Evolutionary conservation across 64 coral and sea anemone species (phyloP), one percentile per base, ranked within the genome.

Genomic region (Dendronephthya gigantea): DNA sequence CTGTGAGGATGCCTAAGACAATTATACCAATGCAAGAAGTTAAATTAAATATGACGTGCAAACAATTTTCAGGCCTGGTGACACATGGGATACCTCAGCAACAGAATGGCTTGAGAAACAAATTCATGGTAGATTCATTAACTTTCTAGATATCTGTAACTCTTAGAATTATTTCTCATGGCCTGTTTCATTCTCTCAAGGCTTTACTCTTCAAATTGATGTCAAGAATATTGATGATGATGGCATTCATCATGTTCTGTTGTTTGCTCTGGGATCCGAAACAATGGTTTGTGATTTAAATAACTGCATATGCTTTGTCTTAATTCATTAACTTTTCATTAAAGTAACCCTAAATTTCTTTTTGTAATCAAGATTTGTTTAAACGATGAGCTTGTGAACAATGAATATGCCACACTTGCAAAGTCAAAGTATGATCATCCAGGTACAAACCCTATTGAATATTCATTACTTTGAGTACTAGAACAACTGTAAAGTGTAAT

Each of bases 351-450:
- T 66, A 66, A 66, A 6, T 17, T 66, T 88, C 51, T 49, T 88
- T 52, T 25, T 75, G n/a, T 49, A 43, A 39, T n/a, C 15, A 30
- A 93, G 95, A 36, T 91, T 68, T 98, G 92, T 83, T 34, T 98
- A 50, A 98, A 98, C 90, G 95, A 98, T 90, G 95, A 98, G 74
- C 59, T 98, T 29, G 95, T 98, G 7, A 88, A 93, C 19, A 91
- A 89, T 13, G 88, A 84, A 16, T 98, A 89, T 65, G 95, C 95
- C 66, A 88, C 83, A 9, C 74, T 58, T 37, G 66, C 79, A 33
- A 58, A 89, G 33, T 45, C 81, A 83, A 69, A 15, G 86, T 62
- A 23, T 22, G 55, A 62, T 23, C n/a, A n/a, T n/a, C n/a, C n/a
- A n/a, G n/a, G n/a, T n/a, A n/a, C n/a, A n/a, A n/a, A n/a, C n/a